phyloP scores from a whole-genome alignment of 2,797 vertebrate species.

The Urocyon cinereoargenteus region DNA sequence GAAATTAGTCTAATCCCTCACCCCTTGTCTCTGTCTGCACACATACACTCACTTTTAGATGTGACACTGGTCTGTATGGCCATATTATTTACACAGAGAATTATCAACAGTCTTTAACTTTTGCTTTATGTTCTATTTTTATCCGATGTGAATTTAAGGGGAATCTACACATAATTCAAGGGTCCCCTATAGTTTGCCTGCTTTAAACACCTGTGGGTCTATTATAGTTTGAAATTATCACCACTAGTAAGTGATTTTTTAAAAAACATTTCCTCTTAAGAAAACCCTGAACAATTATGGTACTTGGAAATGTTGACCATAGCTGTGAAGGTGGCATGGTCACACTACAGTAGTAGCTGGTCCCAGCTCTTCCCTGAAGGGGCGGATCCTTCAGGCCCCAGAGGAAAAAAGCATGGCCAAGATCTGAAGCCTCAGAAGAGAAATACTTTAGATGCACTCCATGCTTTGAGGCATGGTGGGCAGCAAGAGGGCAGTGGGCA shows the following conservation, averaged over 20 bases:
- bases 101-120: neutral
- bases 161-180: neutral
- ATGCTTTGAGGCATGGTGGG: neutral
- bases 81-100: neutral
- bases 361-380: neutral
- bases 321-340: neutral
- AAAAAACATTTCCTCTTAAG: neutral
- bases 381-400: neutral
- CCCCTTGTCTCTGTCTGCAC: neutral
- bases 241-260: neutral
- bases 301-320: slow-evolving; percentile 5
- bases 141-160: slow-evolving; percentile 25
- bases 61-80: neutral
- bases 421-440: neutral
- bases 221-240: neutral
- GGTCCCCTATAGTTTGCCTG: neutral
- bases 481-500: neutral
- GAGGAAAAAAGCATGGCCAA: neutral
- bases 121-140: slow-evolving; percentile 1
- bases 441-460: neutral
- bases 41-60: neutral
- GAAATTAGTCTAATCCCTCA: neutral
- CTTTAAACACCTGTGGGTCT: neutral
- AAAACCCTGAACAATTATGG: neutral
- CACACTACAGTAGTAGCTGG: neutral